Evolutionary conservation across 2,113 vertebrate species (phyloP), one percentile per base, ranked within the genome.

Genomic region (Podiceps cristatus): DNA sequence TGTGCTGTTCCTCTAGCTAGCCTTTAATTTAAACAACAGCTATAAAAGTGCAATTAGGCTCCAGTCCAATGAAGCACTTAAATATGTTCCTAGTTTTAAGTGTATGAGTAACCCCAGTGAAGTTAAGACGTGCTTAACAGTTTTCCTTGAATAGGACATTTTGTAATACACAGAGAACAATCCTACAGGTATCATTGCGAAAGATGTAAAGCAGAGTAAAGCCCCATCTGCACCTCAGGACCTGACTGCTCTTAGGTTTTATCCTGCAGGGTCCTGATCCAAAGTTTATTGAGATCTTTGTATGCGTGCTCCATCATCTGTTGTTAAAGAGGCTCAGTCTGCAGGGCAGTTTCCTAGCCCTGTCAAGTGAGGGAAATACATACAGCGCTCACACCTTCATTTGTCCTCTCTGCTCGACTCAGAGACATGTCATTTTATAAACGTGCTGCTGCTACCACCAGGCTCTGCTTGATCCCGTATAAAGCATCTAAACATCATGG

Each of bases 1-100:
- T 81, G 35, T 68, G 73, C 78, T 69, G 35, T 86, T 96, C 86
- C 94, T 93, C 81, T 91, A 96, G 93, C 90, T 96, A 94, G 90
- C 95, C 90, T 96, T 93, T 94, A 94, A 95, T 96, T 97, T 95
- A 86, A 92, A 83, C 72, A 91, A 90, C 96, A 93, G 68, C 90
- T 79, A 67, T 96, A 94, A 93, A 96, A 93, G 42, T 71, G 73
- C 66, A 86, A 73, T 97, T 96, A 97, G 94, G 88, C 87, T 91
- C 9, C 73, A 93, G 76, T 93, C 90, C 96, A 96, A 58, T 3
- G 69, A 87, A 97, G 91, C 90, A 90, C 94, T 95, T 96, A 80
- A 97, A 78, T 86, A 71, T 59, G 53, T 91, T 91, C 78, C 69
- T 79, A 22, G 47, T 72, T 95, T 72, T 90, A 96, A 94, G 78